phyloP scores from a whole-genome alignment of 1,140 invertebrate species.

The Aporrectodea caliginosa region DNA sequence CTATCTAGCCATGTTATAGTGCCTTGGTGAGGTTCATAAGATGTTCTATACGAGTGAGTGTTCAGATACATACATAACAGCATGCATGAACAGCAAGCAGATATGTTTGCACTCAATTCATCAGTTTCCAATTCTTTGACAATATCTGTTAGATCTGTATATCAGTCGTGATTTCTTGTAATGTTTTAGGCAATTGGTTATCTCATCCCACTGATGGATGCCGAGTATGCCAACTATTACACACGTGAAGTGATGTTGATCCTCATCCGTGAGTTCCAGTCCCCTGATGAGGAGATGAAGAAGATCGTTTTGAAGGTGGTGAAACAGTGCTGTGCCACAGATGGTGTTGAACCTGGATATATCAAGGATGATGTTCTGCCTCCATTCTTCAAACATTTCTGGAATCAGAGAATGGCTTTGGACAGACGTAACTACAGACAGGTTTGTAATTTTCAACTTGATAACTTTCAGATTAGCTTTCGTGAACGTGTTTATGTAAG shows the following conservation, averaged over 20 bases:
- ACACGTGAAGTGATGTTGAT: slow-evolving; percentile 99
- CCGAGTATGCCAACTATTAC: slow-evolving; percentile 99
- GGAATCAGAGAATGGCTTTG: slow-evolving; percentile 99
- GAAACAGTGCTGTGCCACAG: slow-evolving; percentile 99
- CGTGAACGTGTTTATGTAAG: no score
- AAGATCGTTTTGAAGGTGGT: slow-evolving; percentile 99
- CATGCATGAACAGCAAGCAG: no score
- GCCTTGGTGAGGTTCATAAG: no score
- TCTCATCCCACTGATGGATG: slow-evolving; percentile 98
- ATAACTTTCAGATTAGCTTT: no score
- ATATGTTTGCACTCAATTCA: no score
- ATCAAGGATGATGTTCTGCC: slow-evolving; percentile 99
- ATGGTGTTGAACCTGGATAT: slow-evolving; percentile 98
- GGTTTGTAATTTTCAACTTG: slow-evolving; percentile 49
- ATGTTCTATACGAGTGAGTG: no score
- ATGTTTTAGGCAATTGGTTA: slow-evolving; percentile 98
- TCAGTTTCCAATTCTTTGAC: no score
- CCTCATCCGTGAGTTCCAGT: slow-evolving; percentile 97
- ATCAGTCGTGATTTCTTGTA: no score
- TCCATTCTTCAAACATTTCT: slow-evolving; percentile 99
- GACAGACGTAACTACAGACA: slow-evolving; percentile 96
- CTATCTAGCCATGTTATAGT: no score
- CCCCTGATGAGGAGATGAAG: slow-evolving; percentile 99
- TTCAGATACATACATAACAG: no score
- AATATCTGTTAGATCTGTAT: no score